Evolutionary conservation across 2,113 vertebrate species (phyloP).

Genomic region (Gadus chalcogrammus): DNA sequence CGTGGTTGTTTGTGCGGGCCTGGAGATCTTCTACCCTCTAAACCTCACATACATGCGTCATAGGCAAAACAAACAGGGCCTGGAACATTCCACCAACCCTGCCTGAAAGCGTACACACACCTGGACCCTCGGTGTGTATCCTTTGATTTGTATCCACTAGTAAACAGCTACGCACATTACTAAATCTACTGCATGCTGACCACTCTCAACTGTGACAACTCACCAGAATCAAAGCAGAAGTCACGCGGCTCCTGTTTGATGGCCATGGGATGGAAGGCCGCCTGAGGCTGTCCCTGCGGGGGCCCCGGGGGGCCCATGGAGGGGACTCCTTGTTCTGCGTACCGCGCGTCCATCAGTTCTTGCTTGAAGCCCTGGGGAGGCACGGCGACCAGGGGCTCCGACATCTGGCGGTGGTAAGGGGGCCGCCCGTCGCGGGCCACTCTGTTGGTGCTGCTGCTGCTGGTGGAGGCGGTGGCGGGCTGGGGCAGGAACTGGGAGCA

Average conservation of each 20-base stretch:
- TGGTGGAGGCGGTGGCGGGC: slow-evolving; percentile 47
- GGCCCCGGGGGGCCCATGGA: slow-evolving; percentile 52
- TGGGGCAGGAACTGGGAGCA: slow-evolving; percentile 79
- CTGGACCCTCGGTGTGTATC: slow-evolving; percentile 1
- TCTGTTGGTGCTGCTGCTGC: slow-evolving; percentile 26
- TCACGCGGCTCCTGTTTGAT: slow-evolving; percentile 96
- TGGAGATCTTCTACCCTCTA: slow-evolving; percentile 39
- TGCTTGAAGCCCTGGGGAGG: slow-evolving; percentile 92
- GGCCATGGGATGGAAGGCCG: slow-evolving; percentile 84
- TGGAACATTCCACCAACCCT: slow-evolving; percentile 50
- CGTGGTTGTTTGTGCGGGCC: slow-evolving; percentile 21
- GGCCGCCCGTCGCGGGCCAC: slow-evolving; percentile 80
- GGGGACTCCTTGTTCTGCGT: slow-evolving; percentile 81
- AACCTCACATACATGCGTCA: slow-evolving; percentile 51
- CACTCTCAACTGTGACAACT: slow-evolving; percentile 36
- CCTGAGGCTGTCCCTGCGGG: slow-evolving; percentile 36
- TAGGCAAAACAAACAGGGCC: slow-evolving; percentile 54
- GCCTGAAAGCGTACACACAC: slow-evolving; percentile 13
- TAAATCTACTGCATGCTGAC: neutral
- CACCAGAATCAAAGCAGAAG: slow-evolving; percentile 96
- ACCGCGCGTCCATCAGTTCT: slow-evolving; percentile 87
- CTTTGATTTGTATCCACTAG: neutral
- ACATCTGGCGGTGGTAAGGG: slow-evolving; percentile 90
- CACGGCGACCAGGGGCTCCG: slow-evolving; percentile 82
- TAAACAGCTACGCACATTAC: neutral